These are phyloP conservation scores for Eufriesea mexicana DNA, from an alignment of 1,140 invertebrate species.

Conservation along the genomic window DNA sequence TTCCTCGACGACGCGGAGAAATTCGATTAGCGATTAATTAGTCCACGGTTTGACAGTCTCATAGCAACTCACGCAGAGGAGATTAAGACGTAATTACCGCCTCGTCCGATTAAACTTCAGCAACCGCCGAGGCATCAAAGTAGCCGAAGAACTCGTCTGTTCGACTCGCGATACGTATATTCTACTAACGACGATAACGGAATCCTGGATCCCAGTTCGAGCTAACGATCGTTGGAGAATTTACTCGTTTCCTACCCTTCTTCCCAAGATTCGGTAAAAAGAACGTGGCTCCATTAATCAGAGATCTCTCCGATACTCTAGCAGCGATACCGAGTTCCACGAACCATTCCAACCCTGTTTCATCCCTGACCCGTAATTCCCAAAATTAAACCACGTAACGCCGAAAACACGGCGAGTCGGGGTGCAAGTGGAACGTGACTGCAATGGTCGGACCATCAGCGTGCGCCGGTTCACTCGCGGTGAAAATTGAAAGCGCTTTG, in stretches of 20 bases:
- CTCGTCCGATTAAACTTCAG: neutral
- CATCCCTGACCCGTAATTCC: no score
- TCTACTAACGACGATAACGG: neutral
- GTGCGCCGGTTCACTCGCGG: neutral
- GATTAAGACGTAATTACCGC: neutral
- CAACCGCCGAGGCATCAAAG: neutral
- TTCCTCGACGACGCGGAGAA: neutral
- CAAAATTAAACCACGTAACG: neutral
- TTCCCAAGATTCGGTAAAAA: neutral
- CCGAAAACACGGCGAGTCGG: neutral
- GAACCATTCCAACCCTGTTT: neutral
- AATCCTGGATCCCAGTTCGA: neutral
- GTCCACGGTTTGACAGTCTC: neutral
- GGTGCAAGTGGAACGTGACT: neutral
- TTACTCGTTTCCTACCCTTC: neutral
- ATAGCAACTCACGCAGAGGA: neutral
- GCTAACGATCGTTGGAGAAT: neutral
- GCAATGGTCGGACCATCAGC: neutral
- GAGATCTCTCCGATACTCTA: no score
- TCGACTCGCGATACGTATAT: neutral
- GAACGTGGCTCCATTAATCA: no score
- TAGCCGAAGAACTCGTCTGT: neutral
- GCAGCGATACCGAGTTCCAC: no score
- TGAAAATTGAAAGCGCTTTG: constrained; percentile 8
- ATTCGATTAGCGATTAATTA: neutral